phyloP scores from a whole-genome alignment of 2,797 vertebrate species.

The Brachyrhaphis roseni region DNA sequence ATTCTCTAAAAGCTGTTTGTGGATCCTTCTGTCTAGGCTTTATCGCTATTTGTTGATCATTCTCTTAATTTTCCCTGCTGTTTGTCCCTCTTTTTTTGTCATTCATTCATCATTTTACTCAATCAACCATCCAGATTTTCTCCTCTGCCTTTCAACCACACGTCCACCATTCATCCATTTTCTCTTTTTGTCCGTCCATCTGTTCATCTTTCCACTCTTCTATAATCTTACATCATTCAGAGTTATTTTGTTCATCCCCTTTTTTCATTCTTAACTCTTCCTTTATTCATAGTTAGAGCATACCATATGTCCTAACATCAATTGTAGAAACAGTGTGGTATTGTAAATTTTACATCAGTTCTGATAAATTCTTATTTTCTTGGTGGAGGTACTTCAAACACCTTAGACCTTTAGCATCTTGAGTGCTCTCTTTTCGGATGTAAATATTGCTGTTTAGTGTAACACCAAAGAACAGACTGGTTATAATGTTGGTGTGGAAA shows the following conservation, averaged over 20 bases:
- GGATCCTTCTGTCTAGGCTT: background rate
- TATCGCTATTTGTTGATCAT: background rate
- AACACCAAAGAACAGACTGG: background rate
- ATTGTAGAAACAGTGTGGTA: background rate
- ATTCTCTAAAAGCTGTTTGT: background rate
- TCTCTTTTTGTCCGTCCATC: background rate
- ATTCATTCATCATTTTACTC: background rate
- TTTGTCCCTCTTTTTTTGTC: background rate
- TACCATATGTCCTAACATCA: background rate
- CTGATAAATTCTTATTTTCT: background rate
- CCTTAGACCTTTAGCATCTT: background rate
- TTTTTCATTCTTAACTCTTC: background rate
- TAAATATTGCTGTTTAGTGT: background rate
- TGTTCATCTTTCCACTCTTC: background rate
- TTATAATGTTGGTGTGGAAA: background rate
- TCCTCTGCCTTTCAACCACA: background rate
- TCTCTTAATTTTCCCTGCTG: background rate
- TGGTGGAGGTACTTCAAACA: background rate
- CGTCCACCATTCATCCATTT: background rate
- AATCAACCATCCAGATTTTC: background rate
- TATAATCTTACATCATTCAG: background rate
- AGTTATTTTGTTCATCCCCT: background rate
- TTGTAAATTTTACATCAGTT: background rate
- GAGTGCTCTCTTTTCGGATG: background rate
- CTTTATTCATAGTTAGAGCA: background rate